These are phyloP conservation scores for Cantharis nigra DNA, from an alignment of 2,888 invertebrate species.

Conservation along the genomic window DNA sequence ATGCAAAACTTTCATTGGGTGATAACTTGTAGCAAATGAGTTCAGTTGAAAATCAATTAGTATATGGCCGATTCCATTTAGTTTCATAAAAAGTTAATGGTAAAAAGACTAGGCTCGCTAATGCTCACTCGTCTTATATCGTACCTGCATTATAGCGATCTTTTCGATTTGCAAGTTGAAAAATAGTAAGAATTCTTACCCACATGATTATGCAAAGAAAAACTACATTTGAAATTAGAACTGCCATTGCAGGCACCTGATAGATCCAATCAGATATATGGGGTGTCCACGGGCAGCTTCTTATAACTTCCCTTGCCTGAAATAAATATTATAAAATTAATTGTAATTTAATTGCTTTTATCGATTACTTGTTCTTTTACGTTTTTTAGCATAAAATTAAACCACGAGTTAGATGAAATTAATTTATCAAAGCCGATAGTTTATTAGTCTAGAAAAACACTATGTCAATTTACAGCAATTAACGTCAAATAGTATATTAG, in stretches of 20 bases:
- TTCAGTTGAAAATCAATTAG: no score
- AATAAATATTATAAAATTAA: neutral
- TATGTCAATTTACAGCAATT: neutral
- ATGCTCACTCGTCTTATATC: no score
- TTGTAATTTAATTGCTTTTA: no score
- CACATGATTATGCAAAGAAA: conserved; percentile 85
- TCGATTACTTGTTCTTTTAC: neutral
- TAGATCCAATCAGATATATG: conserved; percentile 85
- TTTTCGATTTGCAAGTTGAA: neutral
- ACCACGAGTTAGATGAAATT: neutral
- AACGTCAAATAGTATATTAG: neutral
- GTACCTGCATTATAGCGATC: no score
- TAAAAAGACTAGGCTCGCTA: no score
- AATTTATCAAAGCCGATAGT: neutral
- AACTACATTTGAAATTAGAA: conserved; percentile 77
- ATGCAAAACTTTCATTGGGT: no score
- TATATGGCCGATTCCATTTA: no score
- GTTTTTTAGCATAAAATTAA: neutral
- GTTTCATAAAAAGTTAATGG: no score
- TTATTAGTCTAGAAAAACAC: neutral
- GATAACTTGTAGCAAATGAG: no score
- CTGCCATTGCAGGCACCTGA: conserved; percentile 79
- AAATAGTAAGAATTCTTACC: conserved; percentile 53
- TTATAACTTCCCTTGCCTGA: conserved; percentile 25
- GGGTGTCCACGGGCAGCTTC: conserved; percentile 73